phyloP scores from a whole-genome alignment of 92 coral and sea anemone genomes.

The Palythoa caribaeorum region DNA sequence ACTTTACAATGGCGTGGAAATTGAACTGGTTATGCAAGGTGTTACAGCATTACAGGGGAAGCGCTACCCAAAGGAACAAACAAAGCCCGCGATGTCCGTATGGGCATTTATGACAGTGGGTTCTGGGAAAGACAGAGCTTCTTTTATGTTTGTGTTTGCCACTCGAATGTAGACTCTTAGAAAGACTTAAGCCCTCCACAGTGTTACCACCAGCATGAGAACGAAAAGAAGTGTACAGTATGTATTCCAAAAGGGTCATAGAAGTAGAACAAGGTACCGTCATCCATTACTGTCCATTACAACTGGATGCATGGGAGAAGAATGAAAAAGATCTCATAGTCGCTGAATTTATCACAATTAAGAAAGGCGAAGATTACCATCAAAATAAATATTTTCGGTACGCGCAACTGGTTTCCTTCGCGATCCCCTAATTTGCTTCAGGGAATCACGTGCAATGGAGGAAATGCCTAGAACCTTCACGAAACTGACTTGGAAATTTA shows the following conservation, averaged over 20 bases:
- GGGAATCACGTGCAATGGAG: too few relatives aligned
- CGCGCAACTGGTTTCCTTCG: too few relatives aligned
- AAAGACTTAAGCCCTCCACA: background rate
- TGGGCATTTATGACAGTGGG: slow-evolving; percentile 34
- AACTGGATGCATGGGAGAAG: too few relatives aligned
- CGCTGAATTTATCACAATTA: background rate
- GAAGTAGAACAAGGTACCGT: background rate
- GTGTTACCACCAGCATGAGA: background rate
- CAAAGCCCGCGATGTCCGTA: background rate
- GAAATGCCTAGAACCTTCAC: too few relatives aligned
- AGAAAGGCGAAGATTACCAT: background rate
- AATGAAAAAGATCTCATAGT: background rate
- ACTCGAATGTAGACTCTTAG: background rate
- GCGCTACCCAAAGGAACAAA: slow-evolving; percentile 13
- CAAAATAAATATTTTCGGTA: background rate
- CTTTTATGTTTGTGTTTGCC: background rate
- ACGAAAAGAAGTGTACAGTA: background rate
- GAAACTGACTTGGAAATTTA: too few relatives aligned
- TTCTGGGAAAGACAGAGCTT: slow-evolving; percentile 61
- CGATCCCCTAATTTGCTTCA: too few relatives aligned
- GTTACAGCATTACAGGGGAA: slow-evolving; percentile 47
- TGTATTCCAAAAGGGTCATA: slow-evolving; percentile 2
- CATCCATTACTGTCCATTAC: too few relatives aligned
- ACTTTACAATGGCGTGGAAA: too few relatives aligned
- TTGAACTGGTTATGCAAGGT: background rate